Percentiles rank a stretch among this genome's conserved stretches.
Evolutionary conservation across 2,113 vertebrate genomes (phyloP).

Genomic region (Epinephelus fuscoguttatus): DNA sequence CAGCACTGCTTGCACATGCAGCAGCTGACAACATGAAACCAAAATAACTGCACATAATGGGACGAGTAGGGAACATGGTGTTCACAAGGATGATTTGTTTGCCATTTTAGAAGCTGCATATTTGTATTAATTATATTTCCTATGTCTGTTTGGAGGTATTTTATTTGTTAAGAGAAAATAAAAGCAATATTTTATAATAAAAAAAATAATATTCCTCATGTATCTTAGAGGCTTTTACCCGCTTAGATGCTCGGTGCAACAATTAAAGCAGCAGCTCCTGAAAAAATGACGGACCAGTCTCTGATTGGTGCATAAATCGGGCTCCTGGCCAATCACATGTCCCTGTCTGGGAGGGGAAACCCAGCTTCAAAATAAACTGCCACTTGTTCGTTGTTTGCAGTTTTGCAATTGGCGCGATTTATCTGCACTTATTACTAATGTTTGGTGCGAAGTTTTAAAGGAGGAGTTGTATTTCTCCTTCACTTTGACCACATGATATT

Average conservation of each 20-base stretch:
- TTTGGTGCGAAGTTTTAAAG: not conserved
- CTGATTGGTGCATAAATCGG: slow-evolving; percentile 70
- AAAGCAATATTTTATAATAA: not conserved
- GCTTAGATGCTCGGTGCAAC: not conserved
- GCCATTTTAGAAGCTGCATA: not conserved
- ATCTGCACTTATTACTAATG: slow-evolving; percentile 9
- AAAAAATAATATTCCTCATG: not conserved
- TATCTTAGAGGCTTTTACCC: not conserved
- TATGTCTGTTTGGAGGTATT: not conserved
- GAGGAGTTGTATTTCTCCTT: slow-evolving; percentile 7
- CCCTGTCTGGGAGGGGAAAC: slow-evolving; percentile 69
- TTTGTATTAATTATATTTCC: not conserved
- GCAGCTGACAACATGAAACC: slow-evolving; percentile 66
- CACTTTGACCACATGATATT: not conserved
- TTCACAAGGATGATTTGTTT: slow-evolving; percentile 9
- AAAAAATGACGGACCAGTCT: slow-evolving; percentile 59
- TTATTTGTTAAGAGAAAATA: not conserved
- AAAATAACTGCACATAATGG: slow-evolving; percentile 61
- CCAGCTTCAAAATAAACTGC: slow-evolving; percentile 64
- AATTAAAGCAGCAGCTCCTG: not conserved
- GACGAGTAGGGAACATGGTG: slow-evolving; percentile 4
- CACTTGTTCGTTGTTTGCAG: slow-evolving; percentile 63
- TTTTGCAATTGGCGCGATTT: slow-evolving; percentile 47
- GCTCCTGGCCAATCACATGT: slow-evolving; percentile 69
- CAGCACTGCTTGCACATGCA: slow-evolving; percentile 58